Conservation (phyloP, 2,797 vertebrate species). For the Amblyopsis hoosieri region DNA sequence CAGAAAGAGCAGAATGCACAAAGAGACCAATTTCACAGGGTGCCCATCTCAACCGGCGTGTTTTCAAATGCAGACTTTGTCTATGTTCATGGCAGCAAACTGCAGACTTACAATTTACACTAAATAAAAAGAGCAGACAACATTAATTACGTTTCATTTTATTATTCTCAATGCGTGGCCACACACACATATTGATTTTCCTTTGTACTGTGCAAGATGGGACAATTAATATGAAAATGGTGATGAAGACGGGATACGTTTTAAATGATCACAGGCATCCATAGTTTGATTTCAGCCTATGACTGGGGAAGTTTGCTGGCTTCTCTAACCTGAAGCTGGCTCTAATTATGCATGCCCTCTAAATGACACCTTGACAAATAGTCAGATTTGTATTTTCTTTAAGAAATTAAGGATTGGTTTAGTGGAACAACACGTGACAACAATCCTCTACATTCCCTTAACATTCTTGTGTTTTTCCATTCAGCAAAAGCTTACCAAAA, state of each 20-base stretch:
- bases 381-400: conserved; percentile 25
- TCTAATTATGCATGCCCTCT: conserved; percentile 14
- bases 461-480: conserved; percentile 61
- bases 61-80: background rate
- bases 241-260: conserved; percentile 61
- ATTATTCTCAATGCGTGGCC: conserved; percentile 77
- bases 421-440: conserved; percentile 41
- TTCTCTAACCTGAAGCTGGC: conserved; percentile 32
- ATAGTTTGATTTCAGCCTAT: conserved; percentile 43
- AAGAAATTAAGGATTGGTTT: conserved; percentile 36
- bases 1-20: conserved; percentile 31
- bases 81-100: background rate
- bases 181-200: conserved; percentile 72
- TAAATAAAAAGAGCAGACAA: background rate
- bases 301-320: conserved; percentile 19
- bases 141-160: conserved; percentile 45
- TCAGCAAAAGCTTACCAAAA: conserved; percentile 70
- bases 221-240: conserved; percentile 72
- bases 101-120: background rate
- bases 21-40: conserved; percentile 54
- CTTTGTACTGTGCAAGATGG: conserved; percentile 72
- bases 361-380: conserved; percentile 49
- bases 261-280: conserved; percentile 51
- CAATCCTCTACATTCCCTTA: conserved; percentile 40
- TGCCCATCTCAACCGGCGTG: conserved; percentile 7